phyloP scores from a whole-genome alignment of 2,888 invertebrate genomes.

The Phaonia tiefii region DNA sequence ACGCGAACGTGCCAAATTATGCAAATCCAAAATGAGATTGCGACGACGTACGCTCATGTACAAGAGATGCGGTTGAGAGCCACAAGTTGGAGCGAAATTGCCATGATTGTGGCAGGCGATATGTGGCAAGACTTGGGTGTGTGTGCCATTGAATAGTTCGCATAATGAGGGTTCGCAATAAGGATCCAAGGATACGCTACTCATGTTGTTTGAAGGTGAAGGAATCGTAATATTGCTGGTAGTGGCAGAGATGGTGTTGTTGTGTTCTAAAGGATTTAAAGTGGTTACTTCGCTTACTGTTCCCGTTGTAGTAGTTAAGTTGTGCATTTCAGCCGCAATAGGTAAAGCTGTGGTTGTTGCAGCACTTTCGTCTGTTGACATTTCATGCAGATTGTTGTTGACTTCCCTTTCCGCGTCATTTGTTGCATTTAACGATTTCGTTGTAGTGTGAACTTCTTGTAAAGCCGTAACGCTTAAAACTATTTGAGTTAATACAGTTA shows the following conservation, averaged over 20 bases:
- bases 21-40: slow-evolving; percentile 77
- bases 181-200: slow-evolving; percentile 34
- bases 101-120: slow-evolving; percentile 76
- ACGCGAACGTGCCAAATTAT: slow-evolving; percentile 76
- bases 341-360: slow-evolving; percentile 28
- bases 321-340: slow-evolving; percentile 17
- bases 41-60: slow-evolving; percentile 76
- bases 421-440: slow-evolving; percentile 11
- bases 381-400: slow-evolving; percentile 15
- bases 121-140: slow-evolving; percentile 72
- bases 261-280: background rate
- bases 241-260: background rate
- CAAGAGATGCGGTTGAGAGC: slow-evolving; percentile 72
- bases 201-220: slow-evolving; percentile 6
- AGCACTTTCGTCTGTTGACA: background rate
- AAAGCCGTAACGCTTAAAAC: slow-evolving; percentile 13
- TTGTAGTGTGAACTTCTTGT: slow-evolving; percentile 17
- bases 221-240: no score
- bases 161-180: slow-evolving; percentile 75
- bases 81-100: slow-evolving; percentile 71
- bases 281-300: no score
- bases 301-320: slow-evolving; percentile 23
- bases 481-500: slow-evolving; percentile 7
- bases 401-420: slow-evolving; percentile 32
- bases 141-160: slow-evolving; percentile 76